Base-by-base conservation (phyloP, 2,888 invertebrate genomes). In the Drosophila tripunctata region DNA sequence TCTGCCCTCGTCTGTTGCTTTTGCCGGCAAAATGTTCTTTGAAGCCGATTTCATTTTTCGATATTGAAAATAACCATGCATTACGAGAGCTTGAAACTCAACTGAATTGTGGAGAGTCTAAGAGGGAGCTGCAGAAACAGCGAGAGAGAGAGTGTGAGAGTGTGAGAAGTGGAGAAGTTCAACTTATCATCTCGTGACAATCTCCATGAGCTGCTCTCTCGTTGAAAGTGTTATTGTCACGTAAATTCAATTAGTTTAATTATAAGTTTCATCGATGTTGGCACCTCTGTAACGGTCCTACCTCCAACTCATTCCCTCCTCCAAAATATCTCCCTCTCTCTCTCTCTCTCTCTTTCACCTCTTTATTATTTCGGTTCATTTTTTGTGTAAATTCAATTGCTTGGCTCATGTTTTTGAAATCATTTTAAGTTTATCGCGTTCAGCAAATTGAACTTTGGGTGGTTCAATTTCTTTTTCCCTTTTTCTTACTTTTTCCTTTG, bases 1-100 rank as follows among this genome's bases (percentile, higher is more conserved):
- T 21, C 21, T n/a, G 12, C 6, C 10, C 8, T 6, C 8, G n/a
- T 30, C 30, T 4, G 21, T 24, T 6, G 43, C 44, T 45, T 31
- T 21, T 44, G 57, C 75, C 84, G 86, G 82, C 86, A 72, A 70
- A 79, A 81, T 67, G 70, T 79, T 73, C 88, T 88, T 81, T 83
- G 87, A 85, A 78, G 86, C 82, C 77, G 86, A 85, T 88, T 88
- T 88, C 87, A 86, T 84, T 86, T 88, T 81, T 81, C 72, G 87
- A 88, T 88, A 88, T 88, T 88, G 81, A 74, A 88, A 88, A 88
- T 85, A 88, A 87, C 88, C 88, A 72, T 82, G 87, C 81, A 88
- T 87, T 86, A 87, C 50, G 43, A 62, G 63, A 60, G 67, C 67
- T 68, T 78, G 62, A 70, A n/a, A 77, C 70, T 44, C 54, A 55